These are phyloP conservation scores for Blastobasis adustella DNA, from an alignment of 2,888 invertebrate genomes.

Conservation along the genomic window DNA sequence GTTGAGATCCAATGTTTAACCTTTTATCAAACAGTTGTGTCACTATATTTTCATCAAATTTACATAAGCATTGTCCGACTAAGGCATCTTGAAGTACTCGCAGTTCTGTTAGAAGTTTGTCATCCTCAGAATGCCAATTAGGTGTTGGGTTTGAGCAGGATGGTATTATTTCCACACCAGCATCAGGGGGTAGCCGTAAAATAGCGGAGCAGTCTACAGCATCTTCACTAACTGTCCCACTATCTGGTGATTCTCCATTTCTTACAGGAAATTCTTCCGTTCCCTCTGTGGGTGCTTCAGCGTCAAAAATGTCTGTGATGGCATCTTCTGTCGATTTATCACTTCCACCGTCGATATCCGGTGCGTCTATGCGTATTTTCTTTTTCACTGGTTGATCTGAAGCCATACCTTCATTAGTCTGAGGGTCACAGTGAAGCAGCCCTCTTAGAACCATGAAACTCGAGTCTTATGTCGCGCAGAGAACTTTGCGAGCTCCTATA, in stretches of 20 bases:
- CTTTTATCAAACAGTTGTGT: conserved; percentile 82
- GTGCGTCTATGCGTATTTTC: conserved; percentile 83
- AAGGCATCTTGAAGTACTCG: conserved; percentile 78
- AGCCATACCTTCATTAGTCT: conserved; percentile 78
- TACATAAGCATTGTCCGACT: conserved; percentile 86
- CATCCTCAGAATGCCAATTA: conserved; percentile 53
- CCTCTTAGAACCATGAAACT: conserved; percentile 79
- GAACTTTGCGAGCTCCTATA: conserved; percentile 3
- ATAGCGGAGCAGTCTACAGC: conserved; percentile 66
- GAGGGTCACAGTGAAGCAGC: conserved; percentile 66
- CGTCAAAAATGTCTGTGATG: conserved; percentile 56
- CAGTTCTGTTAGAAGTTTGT: conserved; percentile 65
- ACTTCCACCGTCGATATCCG: conserved; percentile 73
- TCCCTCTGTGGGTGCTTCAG: conserved; percentile 56
- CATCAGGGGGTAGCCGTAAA: conserved; percentile 46
- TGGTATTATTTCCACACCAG: conserved; percentile 49
- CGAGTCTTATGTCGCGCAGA: conserved; percentile 13
- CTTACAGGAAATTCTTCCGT: conserved; percentile 55
- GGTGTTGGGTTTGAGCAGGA: conserved; percentile 52
- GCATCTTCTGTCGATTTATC: conserved; percentile 70
- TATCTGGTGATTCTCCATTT: conserved; percentile 66
- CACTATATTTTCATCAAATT: conserved; percentile 80
- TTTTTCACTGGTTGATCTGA: conserved; percentile 90
- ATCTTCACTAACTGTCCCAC: conserved; percentile 68
- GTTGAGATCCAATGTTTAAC: conserved; percentile 66